phyloP scores from a whole-genome alignment of 2,888 invertebrate species.

The Volucella inanis region DNA sequence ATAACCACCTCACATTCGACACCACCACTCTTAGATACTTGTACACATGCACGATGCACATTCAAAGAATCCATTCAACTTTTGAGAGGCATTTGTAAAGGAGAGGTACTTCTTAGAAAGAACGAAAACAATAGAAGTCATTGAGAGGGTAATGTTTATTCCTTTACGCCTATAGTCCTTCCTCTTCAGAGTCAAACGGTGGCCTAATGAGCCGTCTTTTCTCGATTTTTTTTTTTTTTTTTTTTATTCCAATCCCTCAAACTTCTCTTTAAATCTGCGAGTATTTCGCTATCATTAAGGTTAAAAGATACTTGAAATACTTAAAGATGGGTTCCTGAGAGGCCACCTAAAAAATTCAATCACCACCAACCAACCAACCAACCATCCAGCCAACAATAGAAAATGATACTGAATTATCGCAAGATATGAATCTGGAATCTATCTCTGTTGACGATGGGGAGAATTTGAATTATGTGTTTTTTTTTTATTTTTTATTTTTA shows the following conservation, averaged over 20 bases:
- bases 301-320: conserved; percentile 64
- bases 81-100: conserved; percentile 52
- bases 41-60: conserved; percentile 13
- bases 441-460: background rate
- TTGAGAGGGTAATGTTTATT: conserved; percentile 74
- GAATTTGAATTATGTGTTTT: background rate
- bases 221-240: conserved; percentile 22
- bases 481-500: too few relatives aligned
- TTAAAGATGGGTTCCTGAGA: conserved; percentile 64
- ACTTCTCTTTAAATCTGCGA: too few relatives aligned
- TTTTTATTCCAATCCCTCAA: conserved; percentile 30
- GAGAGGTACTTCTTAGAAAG: conserved; percentile 67
- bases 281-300: conserved; percentile 63
- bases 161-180: conserved; percentile 54
- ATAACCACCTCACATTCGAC: too few relatives aligned
- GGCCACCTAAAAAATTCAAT: conserved; percentile 68
- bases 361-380: conserved; percentile 23
- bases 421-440: conserved; percentile 6
- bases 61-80: conserved; percentile 61
- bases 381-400: conserved; percentile 11
- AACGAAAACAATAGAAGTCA: conserved; percentile 73
- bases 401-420: conserved; percentile 55
- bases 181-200: conserved; percentile 48
- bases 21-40: background rate
- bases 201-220: conserved; percentile 71